These are phyloP conservation scores for Perccottus glenii DNA, from an alignment of 2,113 vertebrate species.

Conservation along the genomic window DNA sequence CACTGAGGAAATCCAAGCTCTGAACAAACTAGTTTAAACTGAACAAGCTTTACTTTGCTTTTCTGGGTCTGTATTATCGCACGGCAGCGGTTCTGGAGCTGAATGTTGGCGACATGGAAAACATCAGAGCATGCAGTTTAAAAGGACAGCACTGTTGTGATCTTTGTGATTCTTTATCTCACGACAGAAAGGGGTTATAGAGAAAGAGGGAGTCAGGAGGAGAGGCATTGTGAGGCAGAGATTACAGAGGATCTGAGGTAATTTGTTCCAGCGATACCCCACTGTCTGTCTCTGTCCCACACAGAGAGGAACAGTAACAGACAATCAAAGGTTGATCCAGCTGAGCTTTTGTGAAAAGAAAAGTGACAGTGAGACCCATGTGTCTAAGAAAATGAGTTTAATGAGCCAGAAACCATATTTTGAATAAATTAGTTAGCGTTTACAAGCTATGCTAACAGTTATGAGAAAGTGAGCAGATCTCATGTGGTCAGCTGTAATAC, in stretches of 20 bases:
- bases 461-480: too few relatives aligned
- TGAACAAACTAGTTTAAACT: slow-evolving; percentile 20
- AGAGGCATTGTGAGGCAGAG: slow-evolving; percentile 1
- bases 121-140: slow-evolving; percentile 32
- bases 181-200: slow-evolving; percentile 14
- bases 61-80: slow-evolving; percentile 11
- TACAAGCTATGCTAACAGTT: too few relatives aligned
- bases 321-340: not conserved
- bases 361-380: too few relatives aligned
- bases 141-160: slow-evolving; percentile 47
- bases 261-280: not conserved
- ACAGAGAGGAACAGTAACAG: not conserved
- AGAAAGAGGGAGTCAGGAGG: not conserved
- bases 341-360: not conserved
- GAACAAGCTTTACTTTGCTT: slow-evolving; percentile 47
- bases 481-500: too few relatives aligned
- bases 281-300: not conserved
- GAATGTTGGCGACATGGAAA: slow-evolving; percentile 22
- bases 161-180: slow-evolving; percentile 38
- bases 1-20: slow-evolving; percentile 26
- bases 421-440: too few relatives aligned
- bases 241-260: not conserved
- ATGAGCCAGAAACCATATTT: too few relatives aligned
- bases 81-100: slow-evolving; percentile 18
- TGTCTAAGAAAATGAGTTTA: too few relatives aligned